Conservation (phyloP, 2,113 vertebrate genomes). For the Scomber japonicus region DNA sequence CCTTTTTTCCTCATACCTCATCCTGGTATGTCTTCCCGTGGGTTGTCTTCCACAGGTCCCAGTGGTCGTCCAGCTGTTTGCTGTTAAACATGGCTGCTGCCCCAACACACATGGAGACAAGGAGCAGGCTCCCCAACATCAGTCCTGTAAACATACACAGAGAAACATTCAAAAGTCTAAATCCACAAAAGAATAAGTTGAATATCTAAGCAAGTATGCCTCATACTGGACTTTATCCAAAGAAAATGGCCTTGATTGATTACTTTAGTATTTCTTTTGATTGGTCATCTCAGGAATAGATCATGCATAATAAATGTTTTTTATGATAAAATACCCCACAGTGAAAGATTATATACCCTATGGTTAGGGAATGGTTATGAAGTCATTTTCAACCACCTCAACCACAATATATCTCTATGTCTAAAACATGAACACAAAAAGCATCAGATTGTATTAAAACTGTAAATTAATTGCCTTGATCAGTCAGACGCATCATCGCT, state of each 20-base stretch:
- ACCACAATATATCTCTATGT: background rate
- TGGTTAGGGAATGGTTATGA: too few species aligned
- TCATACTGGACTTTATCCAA: too few species aligned
- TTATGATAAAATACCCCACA: too few species aligned
- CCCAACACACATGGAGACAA: constrained; percentile 43
- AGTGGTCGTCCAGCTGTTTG: constrained; percentile 78
- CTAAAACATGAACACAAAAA: rapidly evolving
- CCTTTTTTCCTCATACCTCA: constrained; percentile 52
- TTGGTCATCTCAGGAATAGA: background rate
- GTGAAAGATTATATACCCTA: too few species aligned
- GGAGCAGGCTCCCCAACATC: constrained; percentile 47
- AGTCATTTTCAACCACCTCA: background rate
- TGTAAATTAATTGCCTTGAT: constrained; percentile 8
- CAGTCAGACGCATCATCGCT: constrained; percentile 24
- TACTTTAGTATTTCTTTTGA: too few species aligned
- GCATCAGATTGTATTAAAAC: rapidly evolving
- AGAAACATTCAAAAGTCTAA: background rate
- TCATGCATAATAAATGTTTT: too few species aligned
- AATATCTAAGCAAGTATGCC: too few species aligned
- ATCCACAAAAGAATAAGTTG: too few species aligned
- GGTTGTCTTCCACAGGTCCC: constrained; percentile 87
- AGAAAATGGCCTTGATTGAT: too few species aligned
- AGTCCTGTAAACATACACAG: constrained; percentile 9
- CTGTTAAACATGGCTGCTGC: constrained; percentile 65
- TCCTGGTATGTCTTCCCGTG: constrained; percentile 77